Evolutionary conservation across 2,113 vertebrate species (phyloP).

Genomic region (Stictonetta naevosa): DNA sequence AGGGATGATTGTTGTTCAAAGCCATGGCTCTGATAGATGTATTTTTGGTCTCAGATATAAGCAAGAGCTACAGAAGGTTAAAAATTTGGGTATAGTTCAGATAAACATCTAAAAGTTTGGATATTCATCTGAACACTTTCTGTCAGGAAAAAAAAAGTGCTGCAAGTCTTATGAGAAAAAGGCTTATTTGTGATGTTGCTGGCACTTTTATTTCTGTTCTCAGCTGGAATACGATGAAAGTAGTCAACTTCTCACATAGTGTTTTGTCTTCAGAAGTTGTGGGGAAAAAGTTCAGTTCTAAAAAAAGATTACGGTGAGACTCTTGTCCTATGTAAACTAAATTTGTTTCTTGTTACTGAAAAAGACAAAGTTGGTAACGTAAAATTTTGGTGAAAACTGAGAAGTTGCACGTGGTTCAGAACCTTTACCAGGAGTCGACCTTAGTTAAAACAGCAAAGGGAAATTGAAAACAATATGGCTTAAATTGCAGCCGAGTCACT

Average conservation of each 20-base stretch:
- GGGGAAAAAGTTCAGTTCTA: slow-evolving; percentile 32
- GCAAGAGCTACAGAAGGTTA: slow-evolving; percentile 27
- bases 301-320: slow-evolving; percentile 32
- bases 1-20: not conserved
- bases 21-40: not conserved
- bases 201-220: slow-evolving; percentile 54
- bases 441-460: not conserved
- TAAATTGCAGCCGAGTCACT: not conserved
- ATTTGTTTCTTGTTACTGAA: not conserved
- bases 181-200: slow-evolving; percentile 35
- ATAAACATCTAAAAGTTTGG: slow-evolving; percentile 24
- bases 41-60: not conserved
- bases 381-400: not conserved
- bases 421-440: not conserved
- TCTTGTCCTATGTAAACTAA: slow-evolving; percentile 10
- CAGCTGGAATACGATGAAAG: slow-evolving; percentile 47
- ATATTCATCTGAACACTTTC: slow-evolving; percentile 19
- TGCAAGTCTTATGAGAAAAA: slow-evolving; percentile 33
- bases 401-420: not conserved
- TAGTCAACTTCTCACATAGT: slow-evolving; percentile 28
- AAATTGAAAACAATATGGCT: not conserved
- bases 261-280: slow-evolving; percentile 56
- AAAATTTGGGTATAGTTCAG: slow-evolving; percentile 46
- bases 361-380: not conserved
- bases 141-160: slow-evolving; percentile 12